Conservation (phyloP, 1,140 invertebrate genomes). For the Lasaia peninsularis region DNA sequence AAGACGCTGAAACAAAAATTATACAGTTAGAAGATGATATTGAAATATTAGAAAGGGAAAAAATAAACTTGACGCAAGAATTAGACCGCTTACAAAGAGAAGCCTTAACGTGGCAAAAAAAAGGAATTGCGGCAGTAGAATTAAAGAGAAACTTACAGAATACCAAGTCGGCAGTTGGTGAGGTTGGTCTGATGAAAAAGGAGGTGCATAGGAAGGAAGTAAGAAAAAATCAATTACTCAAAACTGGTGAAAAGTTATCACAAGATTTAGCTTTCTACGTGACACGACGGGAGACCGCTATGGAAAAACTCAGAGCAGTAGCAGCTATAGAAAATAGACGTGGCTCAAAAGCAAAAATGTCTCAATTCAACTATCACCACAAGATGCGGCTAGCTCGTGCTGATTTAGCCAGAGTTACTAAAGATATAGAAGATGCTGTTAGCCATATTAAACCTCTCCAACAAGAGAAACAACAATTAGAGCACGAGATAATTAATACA, state of each 20-base stretch:
- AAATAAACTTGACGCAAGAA: constrained; percentile 79
- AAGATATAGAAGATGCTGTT: constrained; percentile 51
- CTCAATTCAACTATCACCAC: constrained; percentile 57
- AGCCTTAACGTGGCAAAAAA: constrained; percentile 87
- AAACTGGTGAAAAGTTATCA: constrained; percentile 85
- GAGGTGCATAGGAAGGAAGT: constrained; percentile 91
- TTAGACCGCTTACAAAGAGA: constrained; percentile 82
- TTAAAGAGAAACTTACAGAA: constrained; percentile 81
- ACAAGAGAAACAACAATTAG: constrained; percentile 45
- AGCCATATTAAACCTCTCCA: constrained; percentile 40
- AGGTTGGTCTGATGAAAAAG: constrained; percentile 84
- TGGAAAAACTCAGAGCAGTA: constrained; percentile 52
- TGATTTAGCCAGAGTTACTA: constrained; percentile 57
- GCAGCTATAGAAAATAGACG: constrained; percentile 55
- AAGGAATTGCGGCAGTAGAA: constrained; percentile 84
- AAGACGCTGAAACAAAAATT: constrained; percentile 81
- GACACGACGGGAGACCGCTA: constrained; percentile 80
- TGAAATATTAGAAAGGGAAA: constrained; percentile 81
- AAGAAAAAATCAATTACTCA: constrained; percentile 80
- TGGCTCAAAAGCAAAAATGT: constrained; percentile 37
- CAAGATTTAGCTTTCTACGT: constrained; percentile 87
- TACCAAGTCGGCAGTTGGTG: constrained; percentile 81
- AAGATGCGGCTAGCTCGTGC: constrained; percentile 53
- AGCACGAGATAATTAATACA: constrained; percentile 39
- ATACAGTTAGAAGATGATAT: constrained; percentile 83